Percentiles rank a stretch among this genome's conserved stretches.
Conservation (phyloP, 2,888 invertebrate genomes). For the Lymantria dispar region DNA sequence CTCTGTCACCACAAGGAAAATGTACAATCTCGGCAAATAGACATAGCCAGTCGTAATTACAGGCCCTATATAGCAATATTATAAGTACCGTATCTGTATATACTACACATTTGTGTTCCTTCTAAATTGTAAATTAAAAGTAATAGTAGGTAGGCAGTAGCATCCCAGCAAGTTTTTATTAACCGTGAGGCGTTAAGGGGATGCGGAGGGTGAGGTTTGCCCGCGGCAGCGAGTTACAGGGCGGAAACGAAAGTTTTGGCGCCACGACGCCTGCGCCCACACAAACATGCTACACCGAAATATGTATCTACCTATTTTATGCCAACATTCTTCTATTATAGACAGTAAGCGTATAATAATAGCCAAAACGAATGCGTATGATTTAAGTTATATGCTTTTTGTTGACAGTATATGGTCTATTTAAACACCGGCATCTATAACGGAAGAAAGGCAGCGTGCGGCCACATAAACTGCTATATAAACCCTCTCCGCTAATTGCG, state of each 20-base stretch:
- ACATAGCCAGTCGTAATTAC: no score
- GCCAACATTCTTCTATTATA: constrained; percentile 1
- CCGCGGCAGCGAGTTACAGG: constrained; percentile 33
- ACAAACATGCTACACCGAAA: constrained; percentile 15
- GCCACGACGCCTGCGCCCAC: constrained; percentile 27
- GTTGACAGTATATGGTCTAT: no score
- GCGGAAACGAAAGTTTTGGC: constrained; percentile 49
- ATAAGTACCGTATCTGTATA: background rate
- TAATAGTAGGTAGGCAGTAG: background rate
- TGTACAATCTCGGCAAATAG: no score
- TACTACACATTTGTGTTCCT: background rate
- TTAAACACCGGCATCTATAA: background rate
- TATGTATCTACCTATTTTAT: constrained; percentile 7
- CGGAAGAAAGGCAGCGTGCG: constrained; percentile 9
- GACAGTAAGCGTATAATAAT: constrained; percentile 4
- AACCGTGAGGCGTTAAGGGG: constrained; percentile 21
- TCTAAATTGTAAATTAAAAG: constrained; percentile 2
- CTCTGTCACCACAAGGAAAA: no score
- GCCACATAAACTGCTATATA: background rate
- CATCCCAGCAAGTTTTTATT: constrained; percentile 18
- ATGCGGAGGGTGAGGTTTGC: constrained; percentile 17
- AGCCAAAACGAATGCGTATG: background rate
- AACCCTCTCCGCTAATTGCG: no score
- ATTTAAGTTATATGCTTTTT: background rate
- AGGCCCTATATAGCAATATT: no score